Percentiles rank a stretch among this genome's conserved stretches.
These are phyloP conservation scores for Rambutsinella grinnellia DNA, from an alignment of 2,888 invertebrate genomes.

Conservation along the genomic window DNA sequence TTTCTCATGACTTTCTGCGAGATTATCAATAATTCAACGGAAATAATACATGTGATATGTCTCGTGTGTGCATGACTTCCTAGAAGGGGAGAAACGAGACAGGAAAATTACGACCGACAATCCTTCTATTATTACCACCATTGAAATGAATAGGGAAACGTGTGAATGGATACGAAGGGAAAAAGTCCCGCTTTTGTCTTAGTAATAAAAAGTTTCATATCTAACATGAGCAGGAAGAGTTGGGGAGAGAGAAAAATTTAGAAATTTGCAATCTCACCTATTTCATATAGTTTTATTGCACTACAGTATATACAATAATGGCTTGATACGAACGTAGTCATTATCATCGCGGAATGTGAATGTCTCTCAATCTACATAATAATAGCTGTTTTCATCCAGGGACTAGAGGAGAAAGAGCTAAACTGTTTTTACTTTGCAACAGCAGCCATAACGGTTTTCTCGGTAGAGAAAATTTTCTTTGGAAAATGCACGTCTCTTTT, in stretches of 20 bases:
- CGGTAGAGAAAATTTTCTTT: too few species aligned
- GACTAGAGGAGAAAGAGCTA: constrained; percentile 6
- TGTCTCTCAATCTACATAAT: constrained; percentile 42
- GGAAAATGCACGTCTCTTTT: not conserved
- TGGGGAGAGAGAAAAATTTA: not conserved
- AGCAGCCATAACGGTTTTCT: not conserved
- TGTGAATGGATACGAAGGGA: constrained; percentile 5
- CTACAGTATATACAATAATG: not conserved
- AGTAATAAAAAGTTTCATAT: not conserved
- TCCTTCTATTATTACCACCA: not conserved
- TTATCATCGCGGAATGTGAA: constrained; percentile 4
- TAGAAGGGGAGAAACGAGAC: not conserved
- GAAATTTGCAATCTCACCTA: not conserved
- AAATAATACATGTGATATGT: constrained; percentile 2
- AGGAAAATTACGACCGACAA: constrained; percentile 16
- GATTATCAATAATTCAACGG: constrained; percentile 24
- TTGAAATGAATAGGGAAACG: constrained; percentile 12
- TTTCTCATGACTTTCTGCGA: too few species aligned
- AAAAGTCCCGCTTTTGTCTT: not conserved
- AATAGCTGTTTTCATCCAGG: constrained; percentile 16
- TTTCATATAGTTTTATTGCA: not conserved
- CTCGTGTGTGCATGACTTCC: not conserved
- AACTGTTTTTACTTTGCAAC: constrained; percentile 17
- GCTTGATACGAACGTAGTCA: not conserved
- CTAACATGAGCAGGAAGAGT: not conserved